Evolutionary conservation across 1,140 invertebrate species (phyloP).

Genomic region (Cheumatopsyche charites): DNA sequence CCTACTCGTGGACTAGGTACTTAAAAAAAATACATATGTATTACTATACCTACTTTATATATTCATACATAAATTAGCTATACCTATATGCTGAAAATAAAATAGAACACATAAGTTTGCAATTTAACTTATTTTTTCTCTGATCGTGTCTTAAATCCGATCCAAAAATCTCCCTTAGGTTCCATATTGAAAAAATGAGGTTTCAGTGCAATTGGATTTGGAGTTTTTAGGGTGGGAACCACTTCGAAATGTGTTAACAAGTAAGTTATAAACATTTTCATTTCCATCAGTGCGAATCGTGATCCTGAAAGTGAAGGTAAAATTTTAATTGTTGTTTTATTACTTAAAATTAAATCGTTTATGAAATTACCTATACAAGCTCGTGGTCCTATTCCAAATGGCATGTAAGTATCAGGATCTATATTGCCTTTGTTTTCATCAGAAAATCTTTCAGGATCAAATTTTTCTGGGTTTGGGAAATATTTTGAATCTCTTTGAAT

Average conservation of each 20-base stretch:
- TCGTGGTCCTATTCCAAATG: slow-evolving; percentile 55
- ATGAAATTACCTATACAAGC: slow-evolving; percentile 58
- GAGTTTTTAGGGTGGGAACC: slow-evolving; percentile 1
- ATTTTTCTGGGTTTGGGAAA: slow-evolving; percentile 64
- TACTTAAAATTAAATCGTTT: no score
- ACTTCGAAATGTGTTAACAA: slow-evolving; percentile 25
- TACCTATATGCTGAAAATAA: no score
- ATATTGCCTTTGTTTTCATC: slow-evolving; percentile 51
- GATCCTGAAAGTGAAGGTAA: no score
- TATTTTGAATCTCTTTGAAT: slow-evolving; percentile 59
- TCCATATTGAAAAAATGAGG: background rate
- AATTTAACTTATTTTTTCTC: background rate
- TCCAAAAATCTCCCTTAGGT: background rate
- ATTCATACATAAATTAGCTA: no score
- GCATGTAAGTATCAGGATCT: slow-evolving; percentile 52
- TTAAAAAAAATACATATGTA: no score
- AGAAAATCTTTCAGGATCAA: slow-evolving; percentile 57
- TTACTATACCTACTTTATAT: no score
- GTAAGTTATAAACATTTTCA: background rate
- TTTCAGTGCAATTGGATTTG: background rate
- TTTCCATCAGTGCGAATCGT: slow-evolving; percentile 25
- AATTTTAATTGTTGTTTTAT: no score
- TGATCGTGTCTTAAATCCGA: slow-evolving; percentile 20
- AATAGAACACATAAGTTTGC: no score
- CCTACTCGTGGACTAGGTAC: no score